These are phyloP conservation scores for Pollenia labialis DNA, from an alignment of 2,888 invertebrate species.

Conservation along the genomic window DNA sequence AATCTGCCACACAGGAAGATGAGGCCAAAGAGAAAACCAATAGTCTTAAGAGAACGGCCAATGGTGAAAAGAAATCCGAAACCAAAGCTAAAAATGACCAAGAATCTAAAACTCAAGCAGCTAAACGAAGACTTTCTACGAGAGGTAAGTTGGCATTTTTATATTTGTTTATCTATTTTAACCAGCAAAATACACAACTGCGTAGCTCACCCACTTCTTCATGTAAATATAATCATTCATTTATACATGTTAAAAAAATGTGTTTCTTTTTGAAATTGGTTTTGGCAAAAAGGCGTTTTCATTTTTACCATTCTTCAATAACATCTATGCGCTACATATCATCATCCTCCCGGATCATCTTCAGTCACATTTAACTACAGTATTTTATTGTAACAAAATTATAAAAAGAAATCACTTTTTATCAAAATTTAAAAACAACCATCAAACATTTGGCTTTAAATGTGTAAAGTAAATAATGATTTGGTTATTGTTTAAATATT, in stretches of 20 bases:
- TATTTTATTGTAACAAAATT: conserved; percentile 28
- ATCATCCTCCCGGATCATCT: conserved; percentile 69
- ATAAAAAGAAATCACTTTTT: conserved; percentile 40
- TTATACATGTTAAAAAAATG: conserved; percentile 1
- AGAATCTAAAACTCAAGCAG: conserved; percentile 62
- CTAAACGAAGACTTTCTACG: conserved; percentile 79
- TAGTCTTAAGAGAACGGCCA: conserved; percentile 58
- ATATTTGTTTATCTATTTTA: background rate
- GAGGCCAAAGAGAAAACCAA: conserved; percentile 60
- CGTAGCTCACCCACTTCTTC: conserved; percentile 25
- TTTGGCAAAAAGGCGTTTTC: conserved; percentile 41
- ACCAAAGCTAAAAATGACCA: conserved; percentile 71
- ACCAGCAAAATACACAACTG: conserved; percentile 20
- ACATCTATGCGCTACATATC: conserved; percentile 64
- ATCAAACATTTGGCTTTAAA: conserved; percentile 61
- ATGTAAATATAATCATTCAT: conserved; percentile 27
- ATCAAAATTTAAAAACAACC: conserved; percentile 47
- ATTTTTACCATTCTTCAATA: conserved; percentile 50
- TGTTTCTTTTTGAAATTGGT: conserved; percentile 42
- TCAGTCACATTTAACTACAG: conserved; percentile 50
- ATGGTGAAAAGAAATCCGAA: conserved; percentile 66
- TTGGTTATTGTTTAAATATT: conserved; percentile 51
- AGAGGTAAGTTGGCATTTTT: conserved; percentile 78
- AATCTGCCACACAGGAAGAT: conserved; percentile 76
- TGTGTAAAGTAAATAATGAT: conserved; percentile 31